Base-by-base conservation (phyloP, 2,888 invertebrate species). In the Nematopogon swammerdamellus region DNA sequence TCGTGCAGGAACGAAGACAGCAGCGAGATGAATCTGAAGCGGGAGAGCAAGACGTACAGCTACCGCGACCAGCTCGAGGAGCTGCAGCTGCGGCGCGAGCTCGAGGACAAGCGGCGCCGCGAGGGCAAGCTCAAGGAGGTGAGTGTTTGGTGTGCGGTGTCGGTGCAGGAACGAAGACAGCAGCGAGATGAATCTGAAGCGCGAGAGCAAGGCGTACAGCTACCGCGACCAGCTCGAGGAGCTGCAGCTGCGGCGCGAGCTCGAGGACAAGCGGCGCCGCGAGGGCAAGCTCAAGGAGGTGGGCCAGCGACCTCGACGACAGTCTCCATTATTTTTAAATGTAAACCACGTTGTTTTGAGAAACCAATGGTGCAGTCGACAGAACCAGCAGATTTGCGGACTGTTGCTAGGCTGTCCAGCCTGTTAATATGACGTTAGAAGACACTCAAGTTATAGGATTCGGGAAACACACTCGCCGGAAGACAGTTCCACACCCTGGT, bases 41-140 rank as follows among this genome's bases (percentile, higher is more conserved):
- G 97, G 16, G 98, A 98, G 68, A 97, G 95, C 68, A 97, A 97
- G 72, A 92, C 89, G 2, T 98, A 98, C 69, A 95, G 95, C 54
- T 97, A 94, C 68, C 94, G 95, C 64, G 98, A 98, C 54, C 98
- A 99, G 67, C 82, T 95, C 62, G 97, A 97, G 62, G 98, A 98
- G 67, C 69, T 95, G 57, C 94, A 97, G 63, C 76, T 97, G 49
- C 82, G 92, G n/a, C 86, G 94, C 53, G 97, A 97, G 72, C 75
- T 97, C 18, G 96, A 96, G 58, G 95, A 95, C 59, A 95, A 95
- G 68, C 86, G 87, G 49, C 85, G 86, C 20, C 84, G 84, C 18
- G 96, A 96, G 58, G 95, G 94, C 59, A 95, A 90, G 67, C 68
- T 86, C 43, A 89, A 88, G 58, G 87, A 74, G 70, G 75, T 72